phyloP scores from a whole-genome alignment of 2,888 invertebrate species.

The Antitype chi region DNA sequence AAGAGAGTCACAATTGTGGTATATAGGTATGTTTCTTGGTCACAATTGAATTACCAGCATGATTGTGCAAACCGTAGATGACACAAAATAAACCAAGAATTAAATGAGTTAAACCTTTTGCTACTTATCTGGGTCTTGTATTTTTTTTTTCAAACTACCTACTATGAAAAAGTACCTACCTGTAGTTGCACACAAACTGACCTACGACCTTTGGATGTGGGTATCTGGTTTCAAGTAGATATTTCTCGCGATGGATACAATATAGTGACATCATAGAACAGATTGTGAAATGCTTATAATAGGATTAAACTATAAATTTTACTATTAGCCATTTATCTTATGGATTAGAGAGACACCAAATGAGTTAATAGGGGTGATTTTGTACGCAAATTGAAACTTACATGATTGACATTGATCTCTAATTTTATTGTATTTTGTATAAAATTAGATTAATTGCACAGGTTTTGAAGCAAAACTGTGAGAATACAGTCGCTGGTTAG shows the following conservation, averaged over 20 bases:
- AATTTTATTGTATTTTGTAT: background rate
- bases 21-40: too few relatives aligned
- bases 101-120: slow-evolving; percentile 5
- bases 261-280: too few relatives aligned
- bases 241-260: background rate
- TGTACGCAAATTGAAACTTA: background rate
- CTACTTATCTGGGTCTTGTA: background rate
- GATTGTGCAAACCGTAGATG: slow-evolving; percentile 17
- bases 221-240: too few relatives aligned
- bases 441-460: background rate
- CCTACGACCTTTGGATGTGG: slow-evolving; percentile 9
- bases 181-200: slow-evolving; percentile 6
- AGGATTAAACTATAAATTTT: too few relatives aligned
- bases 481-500: background rate
- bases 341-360: background rate
- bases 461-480: background rate
- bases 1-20: slow-evolving; percentile 9
- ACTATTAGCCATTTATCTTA: too few relatives aligned
- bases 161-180: background rate
- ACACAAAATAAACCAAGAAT: slow-evolving; percentile 8
- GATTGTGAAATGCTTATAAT: too few relatives aligned
- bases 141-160: background rate
- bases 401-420: too few relatives aligned
- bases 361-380: background rate
- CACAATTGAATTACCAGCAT: slow-evolving; percentile 19